Conservation (phyloP, 1,140 invertebrate genomes). For the Olivierus martensii region DNA sequence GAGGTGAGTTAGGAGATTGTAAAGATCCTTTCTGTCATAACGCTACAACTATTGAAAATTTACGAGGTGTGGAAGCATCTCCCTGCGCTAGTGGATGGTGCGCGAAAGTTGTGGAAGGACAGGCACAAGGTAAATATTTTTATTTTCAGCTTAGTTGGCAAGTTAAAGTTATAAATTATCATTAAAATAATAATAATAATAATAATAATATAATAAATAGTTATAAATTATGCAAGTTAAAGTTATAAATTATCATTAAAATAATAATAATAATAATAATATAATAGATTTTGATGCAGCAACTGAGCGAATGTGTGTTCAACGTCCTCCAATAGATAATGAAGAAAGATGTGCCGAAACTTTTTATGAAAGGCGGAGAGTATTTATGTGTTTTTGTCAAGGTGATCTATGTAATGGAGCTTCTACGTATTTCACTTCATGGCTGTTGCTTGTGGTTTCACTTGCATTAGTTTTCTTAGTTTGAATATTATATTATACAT, state of each 20-base stretch:
- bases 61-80: conserved; percentile 48
- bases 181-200: too few species aligned
- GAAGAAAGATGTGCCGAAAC: conserved; percentile 79
- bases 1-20: conserved; percentile 72
- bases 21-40: conserved; percentile 73
- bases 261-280: too few species aligned
- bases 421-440: too few species aligned
- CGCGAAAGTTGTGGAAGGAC: conserved; percentile 73
- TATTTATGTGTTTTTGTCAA: conserved; percentile 80
- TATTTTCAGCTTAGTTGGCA: too few species aligned
- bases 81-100: conserved; percentile 89
- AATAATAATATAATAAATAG: too few species aligned
- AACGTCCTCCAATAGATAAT: conserved; percentile 66
- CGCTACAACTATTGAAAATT: conserved; percentile 28
- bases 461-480: too few species aligned
- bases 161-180: not conserved
- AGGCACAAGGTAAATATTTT: conserved; percentile 39
- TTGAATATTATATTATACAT: too few species aligned
- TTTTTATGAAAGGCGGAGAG: conserved; percentile 51
- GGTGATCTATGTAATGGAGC: conserved; percentile 69
- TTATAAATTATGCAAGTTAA: not conserved
- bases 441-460: too few species aligned
- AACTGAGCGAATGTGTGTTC: conserved; percentile 70
- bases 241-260: not conserved
- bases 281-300: conserved; percentile 71